Base-by-base conservation (phyloP, 2,888 invertebrate species). In the Poecilus cupreus region DNA sequence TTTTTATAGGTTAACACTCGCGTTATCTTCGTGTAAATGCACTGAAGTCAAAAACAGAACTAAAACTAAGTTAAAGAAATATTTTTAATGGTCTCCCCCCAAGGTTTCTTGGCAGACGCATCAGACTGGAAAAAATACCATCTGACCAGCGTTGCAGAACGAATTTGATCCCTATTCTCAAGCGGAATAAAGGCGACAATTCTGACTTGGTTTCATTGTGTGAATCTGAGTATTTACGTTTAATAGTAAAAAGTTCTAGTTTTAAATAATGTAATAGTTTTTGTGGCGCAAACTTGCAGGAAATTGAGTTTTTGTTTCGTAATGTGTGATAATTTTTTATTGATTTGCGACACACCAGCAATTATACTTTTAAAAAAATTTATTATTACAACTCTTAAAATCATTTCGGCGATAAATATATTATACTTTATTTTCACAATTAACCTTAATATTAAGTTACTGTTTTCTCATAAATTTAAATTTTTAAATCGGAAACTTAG, bases 111-210 rank as follows among this genome's bases (percentile, higher is more conserved):
- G 11, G 43, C 22, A 13, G 13, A 68, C n/a, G 32, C 68, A 51
- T 10, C 75, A 32, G 51, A 51, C 49, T 75, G 75, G 75, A 75
- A 75, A 75, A 75, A 75, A 75, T 75, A 75, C 75, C 75, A 75
- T 51, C 75, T 32, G 75, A 49, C 32, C 49, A 51, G 20, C 75
- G 26, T 26, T 26, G 16, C 75, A 75, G 46, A 75, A 75, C 75
- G 49, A 75, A 51, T 26, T 16, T 75, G 32, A 26, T 18, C 26
- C 16, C 18, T 75, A 75, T 75, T 72, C 43, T 11, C 18, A 37
- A 8, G 18, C 8, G 4, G 37, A 18, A 68, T 68, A 68, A 68
- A 68, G 64, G 11, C 64, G 64, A 51, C 4, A 51, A 3, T 18
- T 8, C 8, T 51, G 13, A 51, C 51, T 18, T 51, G 10, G 43